Percentiles rank a stretch among this genome's conserved stretches.
phyloP scores from a whole-genome alignment of 2,888 invertebrate genomes.

The Ormia ochracea region DNA sequence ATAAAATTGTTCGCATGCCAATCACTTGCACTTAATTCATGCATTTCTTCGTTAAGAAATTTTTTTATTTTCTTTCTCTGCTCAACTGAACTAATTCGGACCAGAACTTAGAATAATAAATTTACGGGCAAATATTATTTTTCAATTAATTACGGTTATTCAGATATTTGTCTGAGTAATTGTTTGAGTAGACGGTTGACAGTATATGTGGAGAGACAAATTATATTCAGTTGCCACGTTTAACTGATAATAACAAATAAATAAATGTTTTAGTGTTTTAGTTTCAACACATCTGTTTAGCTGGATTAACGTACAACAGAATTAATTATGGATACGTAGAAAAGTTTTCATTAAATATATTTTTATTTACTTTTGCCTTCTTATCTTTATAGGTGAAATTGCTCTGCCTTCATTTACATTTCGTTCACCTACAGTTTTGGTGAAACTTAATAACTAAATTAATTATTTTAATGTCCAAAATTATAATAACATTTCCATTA shows the following conservation, averaged over 20 bases:
- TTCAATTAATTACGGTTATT: conserved; percentile 48
- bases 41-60: not conserved
- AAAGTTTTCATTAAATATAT: not conserved
- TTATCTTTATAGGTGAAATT: not conserved
- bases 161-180: conserved; percentile 16
- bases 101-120: not conserved
- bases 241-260: conserved; percentile 3
- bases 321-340: not conserved
- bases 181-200: not conserved
- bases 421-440: not conserved
- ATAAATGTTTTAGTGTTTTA: not conserved
- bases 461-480: not conserved
- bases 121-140: conserved; percentile 17
- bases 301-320: not conserved
- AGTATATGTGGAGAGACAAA: not conserved
- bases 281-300: not conserved
- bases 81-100: not conserved
- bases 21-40: not conserved
- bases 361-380: not conserved
- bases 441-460: not conserved
- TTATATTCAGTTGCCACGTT: not conserved
- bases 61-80: not conserved
- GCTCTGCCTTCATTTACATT: not conserved
- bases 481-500: no score
- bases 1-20: not conserved